Conservation (phyloP, 2,113 vertebrate species). For the Otus sunia region DNA sequence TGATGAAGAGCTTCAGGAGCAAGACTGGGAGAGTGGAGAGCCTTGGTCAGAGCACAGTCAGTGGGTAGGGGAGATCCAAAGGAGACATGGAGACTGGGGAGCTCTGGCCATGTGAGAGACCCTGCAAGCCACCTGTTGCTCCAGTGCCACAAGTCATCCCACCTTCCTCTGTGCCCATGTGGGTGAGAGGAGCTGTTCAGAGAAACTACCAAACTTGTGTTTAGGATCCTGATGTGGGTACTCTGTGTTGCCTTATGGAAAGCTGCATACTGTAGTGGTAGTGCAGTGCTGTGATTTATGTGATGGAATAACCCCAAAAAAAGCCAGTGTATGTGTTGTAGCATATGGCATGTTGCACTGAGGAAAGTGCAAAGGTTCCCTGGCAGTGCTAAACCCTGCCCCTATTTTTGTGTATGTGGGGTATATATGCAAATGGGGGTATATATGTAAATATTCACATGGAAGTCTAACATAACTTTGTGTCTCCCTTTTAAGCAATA, state of each 20-base stretch:
- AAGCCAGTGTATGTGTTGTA: neutral
- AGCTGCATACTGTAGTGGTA: neutral
- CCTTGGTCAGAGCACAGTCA: neutral
- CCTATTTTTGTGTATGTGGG: neutral
- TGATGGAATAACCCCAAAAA: neutral
- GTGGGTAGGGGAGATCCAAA: neutral
- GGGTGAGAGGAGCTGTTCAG: neutral
- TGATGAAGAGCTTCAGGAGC: neutral
- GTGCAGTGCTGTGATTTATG: neutral
- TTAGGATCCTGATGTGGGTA: neutral
- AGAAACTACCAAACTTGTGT: fast-evolving
- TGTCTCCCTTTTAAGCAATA: conserved; percentile 37
- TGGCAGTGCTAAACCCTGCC: neutral
- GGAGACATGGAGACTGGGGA: neutral
- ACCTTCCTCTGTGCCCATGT: neutral
- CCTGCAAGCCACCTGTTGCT: neutral
- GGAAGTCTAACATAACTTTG: neutral
- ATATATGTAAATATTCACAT: neutral
- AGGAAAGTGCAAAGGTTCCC: neutral
- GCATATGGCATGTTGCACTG: neutral
- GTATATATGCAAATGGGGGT: neutral
- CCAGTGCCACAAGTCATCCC: neutral
- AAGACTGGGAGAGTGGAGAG: neutral
- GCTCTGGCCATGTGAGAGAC: fast-evolving
- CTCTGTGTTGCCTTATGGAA: neutral